These are phyloP conservation scores for Glaucidium brasilianum DNA, from an alignment of 2,113 vertebrate species.

Conservation along the genomic window DNA sequence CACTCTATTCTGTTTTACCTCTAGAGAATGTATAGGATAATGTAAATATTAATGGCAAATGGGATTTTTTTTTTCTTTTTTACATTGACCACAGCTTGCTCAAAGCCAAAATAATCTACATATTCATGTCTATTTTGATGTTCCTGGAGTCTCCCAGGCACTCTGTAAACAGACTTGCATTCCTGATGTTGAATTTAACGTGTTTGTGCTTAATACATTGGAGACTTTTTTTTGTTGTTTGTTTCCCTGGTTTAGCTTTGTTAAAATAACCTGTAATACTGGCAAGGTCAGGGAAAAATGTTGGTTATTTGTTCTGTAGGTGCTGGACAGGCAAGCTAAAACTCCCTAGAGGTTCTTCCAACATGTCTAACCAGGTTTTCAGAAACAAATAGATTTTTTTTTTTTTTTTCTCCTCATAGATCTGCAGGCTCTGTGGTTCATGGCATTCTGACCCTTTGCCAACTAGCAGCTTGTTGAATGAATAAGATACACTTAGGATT, in stretches of 20 bases:
- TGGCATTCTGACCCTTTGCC: background rate
- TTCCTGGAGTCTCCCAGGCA: slow-evolving; percentile 37
- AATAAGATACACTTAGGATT: background rate
- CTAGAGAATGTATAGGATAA: slow-evolving; percentile 49
- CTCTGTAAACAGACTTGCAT: slow-evolving; percentile 55
- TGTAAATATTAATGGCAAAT: slow-evolving; percentile 60
- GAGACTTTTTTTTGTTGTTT: background rate
- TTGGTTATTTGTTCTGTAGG: slow-evolving; percentile 58
- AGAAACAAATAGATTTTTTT: background rate
- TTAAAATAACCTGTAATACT: slow-evolving; percentile 67
- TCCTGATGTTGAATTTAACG: slow-evolving; percentile 55
- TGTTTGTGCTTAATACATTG: slow-evolving; percentile 33
- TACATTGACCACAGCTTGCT: slow-evolving; percentile 2
- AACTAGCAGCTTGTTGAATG: background rate
- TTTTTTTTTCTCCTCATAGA: background rate
- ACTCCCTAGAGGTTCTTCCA: slow-evolving; percentile 55
- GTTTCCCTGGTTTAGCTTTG: slow-evolving; percentile 7
- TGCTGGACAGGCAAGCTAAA: slow-evolving; percentile 59
- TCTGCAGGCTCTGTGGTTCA: background rate
- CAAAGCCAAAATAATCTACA: slow-evolving; percentile 65
- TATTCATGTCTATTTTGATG: slow-evolving; percentile 67
- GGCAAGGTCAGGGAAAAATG: slow-evolving; percentile 56
- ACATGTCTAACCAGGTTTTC: slow-evolving; percentile 21
- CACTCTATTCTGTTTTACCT: background rate
- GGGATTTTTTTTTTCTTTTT: background rate